These are phyloP conservation scores for Hylaeus volcanicus DNA, from an alignment of 1,140 invertebrate species.

Conservation along the genomic window DNA sequence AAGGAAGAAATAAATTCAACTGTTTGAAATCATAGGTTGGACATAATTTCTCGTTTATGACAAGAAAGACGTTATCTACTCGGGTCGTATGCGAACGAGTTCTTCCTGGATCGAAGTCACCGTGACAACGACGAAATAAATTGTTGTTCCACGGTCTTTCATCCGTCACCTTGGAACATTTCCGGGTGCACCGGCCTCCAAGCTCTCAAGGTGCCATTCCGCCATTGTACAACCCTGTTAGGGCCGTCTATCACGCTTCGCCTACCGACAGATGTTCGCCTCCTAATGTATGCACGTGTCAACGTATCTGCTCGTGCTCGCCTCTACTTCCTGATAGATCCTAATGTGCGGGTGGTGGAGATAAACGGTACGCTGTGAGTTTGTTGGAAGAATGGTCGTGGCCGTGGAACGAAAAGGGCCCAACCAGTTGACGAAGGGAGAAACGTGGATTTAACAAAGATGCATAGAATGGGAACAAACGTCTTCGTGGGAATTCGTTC, in stretches of 20 bases:
- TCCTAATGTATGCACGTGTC: constrained; percentile 75
- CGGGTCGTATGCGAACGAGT: neutral
- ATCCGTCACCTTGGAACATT: constrained; percentile 37
- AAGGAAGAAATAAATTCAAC: neutral
- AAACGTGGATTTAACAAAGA: no score
- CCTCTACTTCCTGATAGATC: constrained; percentile 62
- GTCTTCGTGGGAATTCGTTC: no score
- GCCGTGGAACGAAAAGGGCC: constrained; percentile 42
- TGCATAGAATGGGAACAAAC: no score
- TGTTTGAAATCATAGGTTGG: neutral
- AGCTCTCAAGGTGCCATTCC: constrained; percentile 64
- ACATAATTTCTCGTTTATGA: neutral
- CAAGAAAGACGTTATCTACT: neutral
- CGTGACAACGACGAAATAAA: constrained; percentile 45
- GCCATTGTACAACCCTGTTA: constrained; percentile 60
- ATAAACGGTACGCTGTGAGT: constrained; percentile 45
- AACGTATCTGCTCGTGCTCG: constrained; percentile 68
- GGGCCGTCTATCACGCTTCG: constrained; percentile 62
- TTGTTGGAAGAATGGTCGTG: constrained; percentile 31
- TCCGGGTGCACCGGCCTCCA: constrained; percentile 26
- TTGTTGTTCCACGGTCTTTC: constrained; percentile 41
- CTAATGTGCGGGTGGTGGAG: constrained; percentile 29
- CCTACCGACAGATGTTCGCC: constrained; percentile 71
- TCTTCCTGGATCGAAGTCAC: neutral
- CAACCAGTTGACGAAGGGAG: no score